phyloP scores from a whole-genome alignment of 1,140 invertebrate genomes.

The Magallana gigas region DNA sequence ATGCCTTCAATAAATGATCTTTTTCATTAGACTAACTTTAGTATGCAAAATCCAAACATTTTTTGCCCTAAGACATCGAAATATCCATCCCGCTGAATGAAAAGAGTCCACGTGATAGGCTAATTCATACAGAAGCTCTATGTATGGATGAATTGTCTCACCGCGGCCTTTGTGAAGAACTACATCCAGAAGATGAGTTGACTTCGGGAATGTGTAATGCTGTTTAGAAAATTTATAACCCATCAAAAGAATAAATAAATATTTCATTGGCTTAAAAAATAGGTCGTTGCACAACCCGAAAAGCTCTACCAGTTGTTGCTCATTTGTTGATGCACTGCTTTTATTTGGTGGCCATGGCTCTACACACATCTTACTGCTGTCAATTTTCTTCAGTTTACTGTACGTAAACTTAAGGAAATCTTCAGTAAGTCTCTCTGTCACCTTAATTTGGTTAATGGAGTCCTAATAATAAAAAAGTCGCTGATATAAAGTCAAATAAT shows the following conservation, averaged over 20 bases:
- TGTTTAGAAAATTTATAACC: not conserved
- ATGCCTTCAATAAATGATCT: not conserved
- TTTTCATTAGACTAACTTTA: not conserved
- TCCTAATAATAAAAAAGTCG: too few species aligned
- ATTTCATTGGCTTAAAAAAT: too few species aligned
- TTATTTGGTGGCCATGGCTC: not conserved
- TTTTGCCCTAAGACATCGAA: not conserved
- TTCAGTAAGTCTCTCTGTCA: not conserved
- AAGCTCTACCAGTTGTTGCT: too few species aligned
- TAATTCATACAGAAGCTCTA: not conserved
- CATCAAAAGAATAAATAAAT: not conserved
- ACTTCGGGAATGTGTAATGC: not conserved
- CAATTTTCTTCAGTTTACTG: not conserved
- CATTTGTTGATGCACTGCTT: too few species aligned
- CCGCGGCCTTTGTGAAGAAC: not conserved
- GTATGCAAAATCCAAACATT: not conserved
- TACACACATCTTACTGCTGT: not conserved
- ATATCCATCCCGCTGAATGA: slow-evolving; percentile 21
- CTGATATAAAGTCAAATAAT: too few species aligned
- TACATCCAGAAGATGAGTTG: not conserved
- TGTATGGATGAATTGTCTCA: not conserved
- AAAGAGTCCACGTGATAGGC: not conserved
- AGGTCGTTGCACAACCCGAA: too few species aligned
- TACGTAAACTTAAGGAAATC: slow-evolving; percentile 7
- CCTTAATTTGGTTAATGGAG: not conserved